Evolutionary conservation across 1,140 invertebrate genomes (phyloP).

Genomic region (Dendroctonus valens): DNA sequence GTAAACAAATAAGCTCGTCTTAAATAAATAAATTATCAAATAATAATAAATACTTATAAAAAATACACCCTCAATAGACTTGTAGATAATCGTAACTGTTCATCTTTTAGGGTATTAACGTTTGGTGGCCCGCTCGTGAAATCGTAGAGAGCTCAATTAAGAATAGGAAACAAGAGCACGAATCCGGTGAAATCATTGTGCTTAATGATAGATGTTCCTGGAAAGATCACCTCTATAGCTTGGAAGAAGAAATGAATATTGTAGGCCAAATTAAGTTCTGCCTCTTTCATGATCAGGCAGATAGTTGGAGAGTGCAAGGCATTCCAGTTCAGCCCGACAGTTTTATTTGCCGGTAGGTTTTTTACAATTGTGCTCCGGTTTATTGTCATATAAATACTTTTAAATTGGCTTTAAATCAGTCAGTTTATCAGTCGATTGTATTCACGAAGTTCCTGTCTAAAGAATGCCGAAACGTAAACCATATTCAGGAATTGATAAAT

Average conservation of each 20-base stretch:
- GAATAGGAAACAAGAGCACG: constrained; percentile 63
- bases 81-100: constrained; percentile 2
- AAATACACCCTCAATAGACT: neutral
- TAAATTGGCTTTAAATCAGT: no score
- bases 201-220: constrained; percentile 75
- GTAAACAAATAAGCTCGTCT: no score
- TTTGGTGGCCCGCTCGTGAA: constrained; percentile 82
- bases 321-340: constrained; percentile 72
- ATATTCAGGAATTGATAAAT: no score
- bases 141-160: constrained; percentile 71
- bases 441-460: no score
- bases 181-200: constrained; percentile 75
- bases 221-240: constrained; percentile 81
- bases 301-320: constrained; percentile 75
- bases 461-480: no score
- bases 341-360: constrained; percentile 73
- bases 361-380: neutral
- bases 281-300: constrained; percentile 64
- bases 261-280: constrained; percentile 71
- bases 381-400: neutral
- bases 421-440: no score
- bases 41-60: neutral
- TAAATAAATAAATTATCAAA: no score
- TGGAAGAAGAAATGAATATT: constrained; percentile 76
- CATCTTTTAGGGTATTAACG: constrained; percentile 57